A percentile compares a stretch with the other conserved stretches of the same genome.
These are phyloP conservation scores for Astatoreochromis straeleni DNA, from an alignment of 2,113 vertebrate species.

Conservation along the genomic window DNA sequence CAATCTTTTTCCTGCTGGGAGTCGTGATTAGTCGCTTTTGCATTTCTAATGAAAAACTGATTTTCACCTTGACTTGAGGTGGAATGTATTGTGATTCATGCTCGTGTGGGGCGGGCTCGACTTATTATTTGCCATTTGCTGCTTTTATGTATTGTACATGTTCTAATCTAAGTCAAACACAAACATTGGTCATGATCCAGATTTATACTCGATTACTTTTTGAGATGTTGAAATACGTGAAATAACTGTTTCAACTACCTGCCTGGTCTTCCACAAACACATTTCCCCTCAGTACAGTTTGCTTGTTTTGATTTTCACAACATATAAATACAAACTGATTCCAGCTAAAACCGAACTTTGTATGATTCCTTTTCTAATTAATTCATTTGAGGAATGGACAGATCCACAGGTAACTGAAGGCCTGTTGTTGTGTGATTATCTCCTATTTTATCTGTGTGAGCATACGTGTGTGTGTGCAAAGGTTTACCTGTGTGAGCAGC, in stretches of 20 bases:
- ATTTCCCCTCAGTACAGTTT: neutral
- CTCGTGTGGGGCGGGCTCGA: neutral
- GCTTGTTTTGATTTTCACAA: neutral
- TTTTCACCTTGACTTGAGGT: neutral
- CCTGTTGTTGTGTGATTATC: neutral
- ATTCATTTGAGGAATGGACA: neutral
- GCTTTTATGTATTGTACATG: neutral
- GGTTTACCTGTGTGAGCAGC: constrained; percentile 82
- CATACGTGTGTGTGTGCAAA: constrained; percentile 28
- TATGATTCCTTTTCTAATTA: neutral
- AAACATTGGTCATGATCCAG: neutral
- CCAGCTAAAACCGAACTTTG: neutral
- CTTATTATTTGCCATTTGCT: neutral
- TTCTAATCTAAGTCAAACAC: neutral
- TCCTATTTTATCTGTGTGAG: constrained; percentile 29
- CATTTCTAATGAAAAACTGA: neutral
- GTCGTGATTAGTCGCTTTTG: neutral
- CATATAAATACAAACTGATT: neutral
- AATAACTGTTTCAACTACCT: neutral
- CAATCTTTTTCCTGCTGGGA: neutral
- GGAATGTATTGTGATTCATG: neutral
- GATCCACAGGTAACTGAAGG: neutral
- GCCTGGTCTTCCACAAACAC: neutral
- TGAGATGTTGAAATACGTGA: neutral
- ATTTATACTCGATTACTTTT: neutral